Conservation (phyloP, 2,797 vertebrate species). For the Pseudocheirus occidentalis region DNA sequence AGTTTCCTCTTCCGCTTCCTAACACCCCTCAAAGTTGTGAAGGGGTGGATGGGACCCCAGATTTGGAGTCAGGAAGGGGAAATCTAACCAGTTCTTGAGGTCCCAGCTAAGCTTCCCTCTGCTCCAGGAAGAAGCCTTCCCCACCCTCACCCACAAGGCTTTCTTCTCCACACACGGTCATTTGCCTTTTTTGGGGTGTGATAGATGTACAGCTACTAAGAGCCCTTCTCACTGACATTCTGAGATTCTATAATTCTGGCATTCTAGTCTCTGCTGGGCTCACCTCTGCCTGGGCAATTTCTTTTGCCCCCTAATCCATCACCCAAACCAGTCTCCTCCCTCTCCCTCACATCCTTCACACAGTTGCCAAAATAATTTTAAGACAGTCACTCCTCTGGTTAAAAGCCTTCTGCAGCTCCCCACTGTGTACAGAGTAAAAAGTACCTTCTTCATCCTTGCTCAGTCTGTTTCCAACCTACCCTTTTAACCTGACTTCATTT, state of each 20-base stretch:
- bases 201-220: not conserved
- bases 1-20: conserved; percentile 75
- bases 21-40: not conserved
- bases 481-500: conserved; percentile 6
- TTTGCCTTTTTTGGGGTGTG: not conserved
- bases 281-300: not conserved
- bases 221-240: not conserved
- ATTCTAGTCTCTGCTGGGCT: not conserved
- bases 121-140: not conserved
- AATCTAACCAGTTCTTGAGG: conserved; percentile 45
- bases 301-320: not conserved
- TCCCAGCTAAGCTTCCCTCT: conserved; percentile 24
- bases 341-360: not conserved
- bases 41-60: not conserved
- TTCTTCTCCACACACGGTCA: not conserved
- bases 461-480: conserved; percentile 16
- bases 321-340: conserved; percentile 3
- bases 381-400: not conserved
- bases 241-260: not conserved
- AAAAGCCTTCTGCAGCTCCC: not conserved
- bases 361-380: not conserved
- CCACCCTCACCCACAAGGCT: not conserved
- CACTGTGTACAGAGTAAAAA: not conserved
- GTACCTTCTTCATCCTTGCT: conserved; percentile 7
- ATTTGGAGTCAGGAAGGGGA: not conserved